phyloP scores from a whole-genome alignment of 1,140 invertebrate genomes.

The Euwallacea similis region DNA sequence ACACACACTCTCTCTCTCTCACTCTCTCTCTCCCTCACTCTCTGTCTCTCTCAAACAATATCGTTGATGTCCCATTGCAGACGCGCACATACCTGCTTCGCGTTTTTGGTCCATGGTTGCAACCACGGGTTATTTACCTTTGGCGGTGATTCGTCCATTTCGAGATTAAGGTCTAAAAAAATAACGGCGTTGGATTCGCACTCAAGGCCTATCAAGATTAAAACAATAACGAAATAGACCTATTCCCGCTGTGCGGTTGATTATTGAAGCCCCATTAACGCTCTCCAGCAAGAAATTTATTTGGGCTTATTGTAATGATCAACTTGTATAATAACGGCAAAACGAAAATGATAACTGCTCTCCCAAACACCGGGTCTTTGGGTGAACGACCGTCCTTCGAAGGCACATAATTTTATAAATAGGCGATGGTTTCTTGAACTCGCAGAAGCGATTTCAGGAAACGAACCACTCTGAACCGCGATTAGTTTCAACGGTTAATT shows the following conservation, averaged over 20 bases:
- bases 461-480: not conserved
- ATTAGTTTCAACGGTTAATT: constrained; percentile 3
- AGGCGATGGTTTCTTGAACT: constrained; percentile 10
- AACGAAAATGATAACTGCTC: constrained; percentile 1
- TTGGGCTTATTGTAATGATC: not conserved
- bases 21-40: no score
- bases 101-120: not conserved
- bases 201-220: no score
- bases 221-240: no score
- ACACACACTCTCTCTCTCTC: no score
- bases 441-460: not conserved
- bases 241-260: not conserved
- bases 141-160: not conserved
- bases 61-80: no score
- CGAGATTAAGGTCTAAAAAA: no score
- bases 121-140: constrained; percentile 1
- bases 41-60: no score
- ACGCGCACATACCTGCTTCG: not conserved
- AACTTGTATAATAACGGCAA: not conserved
- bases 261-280: constrained; percentile 5
- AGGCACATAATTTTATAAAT: constrained; percentile 23
- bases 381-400: constrained; percentile 24
- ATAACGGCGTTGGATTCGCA: no score
- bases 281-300: not conserved
- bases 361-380: constrained; percentile 2